Evolutionary conservation across 2,797 vertebrate species (phyloP).

Genomic region (Pygocentrus nattereri): DNA sequence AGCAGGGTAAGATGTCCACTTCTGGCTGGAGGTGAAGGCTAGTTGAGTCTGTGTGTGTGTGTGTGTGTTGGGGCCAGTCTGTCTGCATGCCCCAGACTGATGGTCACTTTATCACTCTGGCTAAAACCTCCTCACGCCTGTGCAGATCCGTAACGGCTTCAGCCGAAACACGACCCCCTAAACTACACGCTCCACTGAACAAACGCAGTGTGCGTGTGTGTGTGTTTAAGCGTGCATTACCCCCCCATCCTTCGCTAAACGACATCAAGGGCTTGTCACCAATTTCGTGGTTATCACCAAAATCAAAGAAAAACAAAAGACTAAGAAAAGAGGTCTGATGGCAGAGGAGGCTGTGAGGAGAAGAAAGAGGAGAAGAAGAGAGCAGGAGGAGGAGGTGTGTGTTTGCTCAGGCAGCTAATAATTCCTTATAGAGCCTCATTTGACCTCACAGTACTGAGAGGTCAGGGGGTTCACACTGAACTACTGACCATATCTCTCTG

Average conservation of each 20-base stretch:
- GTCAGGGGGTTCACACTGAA: conserved; percentile 34
- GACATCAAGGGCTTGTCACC: conserved; percentile 70
- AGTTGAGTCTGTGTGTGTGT: conserved; percentile 6
- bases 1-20: not conserved
- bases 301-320: conserved; percentile 85
- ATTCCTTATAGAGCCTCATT: conserved; percentile 65
- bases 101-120: conserved; percentile 71
- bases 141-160: conserved; percentile 72
- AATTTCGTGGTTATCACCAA: conserved; percentile 82
- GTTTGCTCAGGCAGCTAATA: conserved; percentile 82
- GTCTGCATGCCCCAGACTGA: conserved; percentile 76
- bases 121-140: conserved; percentile 64
- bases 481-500: conserved; percentile 52
- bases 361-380: conserved; percentile 58
- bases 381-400: conserved; percentile 52
- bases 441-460: conserved; percentile 41
- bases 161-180: conserved; percentile 76
- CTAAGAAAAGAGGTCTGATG: conserved; percentile 64
- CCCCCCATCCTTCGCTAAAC: conserved; percentile 36
- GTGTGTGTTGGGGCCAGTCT: conserved; percentile 67
- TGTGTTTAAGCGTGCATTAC: conserved; percentile 38
- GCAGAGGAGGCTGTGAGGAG: conserved; percentile 44
- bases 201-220: conserved; percentile 46
- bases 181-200: conserved; percentile 75
- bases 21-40: not conserved